A percentile compares a stretch with the other conserved stretches of the same genome.
Evolutionary conservation across 1,140 invertebrate species (phyloP).

Genomic region (Ostrea edulis): DNA sequence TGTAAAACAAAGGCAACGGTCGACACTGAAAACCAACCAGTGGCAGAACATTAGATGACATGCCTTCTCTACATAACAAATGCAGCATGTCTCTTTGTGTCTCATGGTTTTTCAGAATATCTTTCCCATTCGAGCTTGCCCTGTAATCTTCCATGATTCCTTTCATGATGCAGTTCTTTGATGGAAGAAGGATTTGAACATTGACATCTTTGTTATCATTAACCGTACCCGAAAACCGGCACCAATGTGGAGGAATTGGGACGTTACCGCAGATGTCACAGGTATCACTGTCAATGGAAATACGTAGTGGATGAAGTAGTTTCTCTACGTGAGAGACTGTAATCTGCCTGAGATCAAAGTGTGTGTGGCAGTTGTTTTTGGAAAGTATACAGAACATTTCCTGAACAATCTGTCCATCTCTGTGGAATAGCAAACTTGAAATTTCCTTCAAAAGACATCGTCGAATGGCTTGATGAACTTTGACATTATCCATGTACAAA

Average conservation of each 20-base stretch:
- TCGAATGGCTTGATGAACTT: slow-evolving; percentile 6
- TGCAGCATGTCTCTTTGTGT: slow-evolving; percentile 48
- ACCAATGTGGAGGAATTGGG: not conserved
- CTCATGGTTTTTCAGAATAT: slow-evolving; percentile 35
- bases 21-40: slow-evolving; percentile 49
- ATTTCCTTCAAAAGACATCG: not conserved
- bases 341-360: not conserved
- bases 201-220: slow-evolving; percentile 18
- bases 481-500: slow-evolving; percentile 1
- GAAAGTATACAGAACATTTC: not conserved
- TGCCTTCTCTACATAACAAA: slow-evolving; percentile 23
- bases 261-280: not conserved
- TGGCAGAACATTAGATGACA: slow-evolving; percentile 28
- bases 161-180: slow-evolving; percentile 43
- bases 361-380: not conserved
- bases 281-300: not conserved
- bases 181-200: slow-evolving; percentile 45
- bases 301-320: not conserved
- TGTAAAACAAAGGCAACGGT: slow-evolving; percentile 49
- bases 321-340: not conserved
- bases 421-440: slow-evolving; percentile 18
- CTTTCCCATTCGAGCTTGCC: not conserved
- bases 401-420: not conserved
- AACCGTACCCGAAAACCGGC: not conserved
- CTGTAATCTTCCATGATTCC: slow-evolving; percentile 46